Evolutionary conservation across 2,888 invertebrate species (phyloP).

Genomic region (Parnassius orleans): DNA sequence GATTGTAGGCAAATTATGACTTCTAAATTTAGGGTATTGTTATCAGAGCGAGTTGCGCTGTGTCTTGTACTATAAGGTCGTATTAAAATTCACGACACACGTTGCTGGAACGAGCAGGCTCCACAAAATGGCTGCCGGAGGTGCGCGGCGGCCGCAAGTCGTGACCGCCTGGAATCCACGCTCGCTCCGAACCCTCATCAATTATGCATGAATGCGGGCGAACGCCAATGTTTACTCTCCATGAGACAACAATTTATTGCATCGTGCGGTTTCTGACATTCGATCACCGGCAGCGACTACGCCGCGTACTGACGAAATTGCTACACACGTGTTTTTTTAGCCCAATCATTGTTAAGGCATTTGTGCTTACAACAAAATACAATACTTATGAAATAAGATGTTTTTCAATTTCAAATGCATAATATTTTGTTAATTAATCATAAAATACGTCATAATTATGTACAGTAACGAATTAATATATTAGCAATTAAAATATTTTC

Average conservation of each 20-base stretch:
- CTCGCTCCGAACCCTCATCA: constrained; percentile 74
- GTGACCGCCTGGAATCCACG: constrained; percentile 77
- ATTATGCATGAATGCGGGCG: constrained; percentile 79
- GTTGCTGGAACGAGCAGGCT: constrained; percentile 64
- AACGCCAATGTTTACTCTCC: constrained; percentile 77
- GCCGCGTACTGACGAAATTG: constrained; percentile 55
- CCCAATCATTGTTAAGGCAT: constrained; percentile 6
- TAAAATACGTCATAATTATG: too few species aligned
- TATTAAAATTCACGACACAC: constrained; percentile 70
- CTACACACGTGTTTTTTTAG: constrained; percentile 18
- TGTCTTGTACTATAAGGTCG: constrained; percentile 47
- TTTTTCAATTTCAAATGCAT: too few species aligned
- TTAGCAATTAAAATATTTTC: neutral
- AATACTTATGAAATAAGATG: too few species aligned
- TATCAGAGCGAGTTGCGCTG: constrained; percentile 28
- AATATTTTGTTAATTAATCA: too few species aligned
- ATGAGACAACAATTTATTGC: constrained; percentile 77
- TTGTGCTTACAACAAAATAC: too few species aligned
- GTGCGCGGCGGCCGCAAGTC: constrained; percentile 72
- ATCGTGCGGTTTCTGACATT: constrained; percentile 78
- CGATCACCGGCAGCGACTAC: constrained; percentile 51
- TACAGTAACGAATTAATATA: too few species aligned
- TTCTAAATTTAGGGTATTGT: constrained; percentile 28
- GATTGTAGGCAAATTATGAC: constrained; percentile 35
- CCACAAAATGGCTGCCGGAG: constrained; percentile 77